Conservation (phyloP, 2,797 vertebrate genomes). For the Gambelia wislizenii region DNA sequence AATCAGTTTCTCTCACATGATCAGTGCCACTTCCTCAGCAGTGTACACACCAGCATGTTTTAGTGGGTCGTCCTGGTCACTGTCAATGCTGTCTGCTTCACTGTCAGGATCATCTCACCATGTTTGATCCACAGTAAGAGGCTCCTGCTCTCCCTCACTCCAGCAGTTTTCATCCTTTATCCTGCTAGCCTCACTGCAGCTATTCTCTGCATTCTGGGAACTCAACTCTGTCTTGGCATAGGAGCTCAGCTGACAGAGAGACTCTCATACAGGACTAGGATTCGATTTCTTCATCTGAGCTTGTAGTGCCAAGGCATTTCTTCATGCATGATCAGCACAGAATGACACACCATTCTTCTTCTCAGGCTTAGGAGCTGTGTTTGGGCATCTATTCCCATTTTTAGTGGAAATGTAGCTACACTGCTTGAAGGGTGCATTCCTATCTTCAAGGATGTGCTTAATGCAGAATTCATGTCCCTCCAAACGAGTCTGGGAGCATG, state of each 20-base stretch:
- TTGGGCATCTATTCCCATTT: slow-evolving; percentile 92
- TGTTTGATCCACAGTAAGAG: slow-evolving; percentile 91
- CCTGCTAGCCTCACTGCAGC: slow-evolving; percentile 87
- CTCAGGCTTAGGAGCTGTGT: slow-evolving; percentile 92
- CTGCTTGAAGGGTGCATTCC: slow-evolving; percentile 91
- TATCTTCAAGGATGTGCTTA: slow-evolving; percentile 94
- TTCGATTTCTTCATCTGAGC: slow-evolving; percentile 91
- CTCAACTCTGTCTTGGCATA: slow-evolving; percentile 86
- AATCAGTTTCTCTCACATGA: slow-evolving; percentile 96
- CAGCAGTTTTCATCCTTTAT: slow-evolving; percentile 95
- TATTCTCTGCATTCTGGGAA: slow-evolving; percentile 80
- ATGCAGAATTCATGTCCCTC: slow-evolving; percentile 92
- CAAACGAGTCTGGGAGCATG: slow-evolving; percentile 88
- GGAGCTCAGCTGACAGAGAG: slow-evolving; percentile 92
- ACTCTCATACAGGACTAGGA: slow-evolving; percentile 85
- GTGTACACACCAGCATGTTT: slow-evolving; percentile 98
- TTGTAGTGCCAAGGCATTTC: slow-evolving; percentile 90
- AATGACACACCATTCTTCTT: slow-evolving; percentile 93
- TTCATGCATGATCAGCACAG: slow-evolving; percentile 91
- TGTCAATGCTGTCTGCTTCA: slow-evolving; percentile 95
- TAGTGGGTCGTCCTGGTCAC: slow-evolving; percentile 96
- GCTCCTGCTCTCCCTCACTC: slow-evolving; percentile 92
- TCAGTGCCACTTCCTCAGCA: slow-evolving; percentile 95
- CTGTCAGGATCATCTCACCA: slow-evolving; percentile 98
- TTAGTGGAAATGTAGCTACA: slow-evolving; percentile 93